Conservation (phyloP, 2,797 vertebrate genomes). For the Pseudochromis fuscus region DNA sequence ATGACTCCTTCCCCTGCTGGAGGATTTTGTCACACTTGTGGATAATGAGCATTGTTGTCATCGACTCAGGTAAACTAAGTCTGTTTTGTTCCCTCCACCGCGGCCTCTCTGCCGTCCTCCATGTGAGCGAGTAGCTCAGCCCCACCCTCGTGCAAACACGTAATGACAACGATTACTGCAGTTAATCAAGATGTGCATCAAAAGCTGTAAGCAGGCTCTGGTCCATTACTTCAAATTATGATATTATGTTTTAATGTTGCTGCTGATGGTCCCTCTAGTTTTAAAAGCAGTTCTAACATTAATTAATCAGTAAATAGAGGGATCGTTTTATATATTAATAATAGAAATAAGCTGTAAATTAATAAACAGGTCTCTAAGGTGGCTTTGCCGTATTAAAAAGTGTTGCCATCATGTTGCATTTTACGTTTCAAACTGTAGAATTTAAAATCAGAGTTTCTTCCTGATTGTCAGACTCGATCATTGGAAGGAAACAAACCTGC, state of each 20-base stretch:
- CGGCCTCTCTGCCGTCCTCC: background rate
- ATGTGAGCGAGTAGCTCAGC: background rate
- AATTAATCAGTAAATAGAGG: too few relatives aligned
- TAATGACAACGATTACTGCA: background rate
- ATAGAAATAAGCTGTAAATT: too few relatives aligned
- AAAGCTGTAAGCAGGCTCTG: background rate
- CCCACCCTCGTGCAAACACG: background rate
- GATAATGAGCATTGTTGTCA: background rate
- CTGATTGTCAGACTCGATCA: too few relatives aligned
- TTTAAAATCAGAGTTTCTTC: too few relatives aligned
- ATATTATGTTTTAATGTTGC: background rate
- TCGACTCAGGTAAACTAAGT: background rate
- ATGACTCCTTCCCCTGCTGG: background rate
- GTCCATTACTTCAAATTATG: background rate
- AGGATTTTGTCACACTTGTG: background rate
- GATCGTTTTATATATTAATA: too few relatives aligned
- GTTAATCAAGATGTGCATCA: too few relatives aligned
- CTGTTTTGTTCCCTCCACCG: background rate
- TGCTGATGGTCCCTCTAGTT: background rate
- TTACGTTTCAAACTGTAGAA: too few relatives aligned
- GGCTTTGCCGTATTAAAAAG: too few relatives aligned
- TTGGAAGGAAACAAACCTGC: background rate
- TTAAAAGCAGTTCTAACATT: background rate
- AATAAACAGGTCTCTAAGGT: too few relatives aligned
- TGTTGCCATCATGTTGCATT: too few relatives aligned